Conservation (phyloP, 2,797 vertebrate genomes). For the Liparis tanakae region DNA sequence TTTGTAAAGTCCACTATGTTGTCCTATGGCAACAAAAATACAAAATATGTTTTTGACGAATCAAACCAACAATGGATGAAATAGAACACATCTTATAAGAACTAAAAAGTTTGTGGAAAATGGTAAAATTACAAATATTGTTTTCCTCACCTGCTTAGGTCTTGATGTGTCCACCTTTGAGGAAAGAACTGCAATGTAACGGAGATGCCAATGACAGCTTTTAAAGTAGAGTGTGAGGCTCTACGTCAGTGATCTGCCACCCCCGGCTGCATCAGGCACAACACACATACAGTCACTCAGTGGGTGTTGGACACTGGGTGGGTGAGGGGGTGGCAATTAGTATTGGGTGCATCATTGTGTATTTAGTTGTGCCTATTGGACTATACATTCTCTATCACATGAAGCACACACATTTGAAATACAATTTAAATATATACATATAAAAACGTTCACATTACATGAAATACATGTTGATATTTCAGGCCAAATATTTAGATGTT, state of each 20-base stretch:
- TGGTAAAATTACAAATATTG: slow-evolving; percentile 1
- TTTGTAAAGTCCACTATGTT: slow-evolving; percentile 11
- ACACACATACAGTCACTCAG: slow-evolving; percentile 7
- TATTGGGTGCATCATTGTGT: slow-evolving; percentile 24
- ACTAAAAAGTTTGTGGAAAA: neutral
- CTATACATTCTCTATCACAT: neutral
- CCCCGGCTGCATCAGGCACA: slow-evolving; percentile 51
- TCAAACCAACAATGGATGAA: slow-evolving; percentile 1
- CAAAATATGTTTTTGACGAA: neutral
- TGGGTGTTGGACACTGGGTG: slow-evolving; percentile 11
- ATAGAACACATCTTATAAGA: slow-evolving; percentile 11
- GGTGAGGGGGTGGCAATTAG: slow-evolving; percentile 20
- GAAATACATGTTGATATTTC: neutral
- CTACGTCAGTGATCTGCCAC: slow-evolving; percentile 54
- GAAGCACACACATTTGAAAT: neutral
- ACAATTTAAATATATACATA: neutral
- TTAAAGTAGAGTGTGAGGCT: slow-evolving; percentile 53
- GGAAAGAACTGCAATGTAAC: slow-evolving; percentile 27
- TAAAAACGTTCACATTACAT: neutral
- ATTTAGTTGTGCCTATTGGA: slow-evolving; percentile 19
- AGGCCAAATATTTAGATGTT: slow-evolving; percentile 2
- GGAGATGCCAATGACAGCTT: slow-evolving; percentile 27
- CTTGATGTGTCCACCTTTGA: slow-evolving; percentile 22
- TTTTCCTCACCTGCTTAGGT: slow-evolving; percentile 50
- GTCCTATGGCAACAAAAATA: slow-evolving; percentile 18